Evolutionary conservation across 2,888 invertebrate species (phyloP).

Genomic region (Phania funesta): DNA sequence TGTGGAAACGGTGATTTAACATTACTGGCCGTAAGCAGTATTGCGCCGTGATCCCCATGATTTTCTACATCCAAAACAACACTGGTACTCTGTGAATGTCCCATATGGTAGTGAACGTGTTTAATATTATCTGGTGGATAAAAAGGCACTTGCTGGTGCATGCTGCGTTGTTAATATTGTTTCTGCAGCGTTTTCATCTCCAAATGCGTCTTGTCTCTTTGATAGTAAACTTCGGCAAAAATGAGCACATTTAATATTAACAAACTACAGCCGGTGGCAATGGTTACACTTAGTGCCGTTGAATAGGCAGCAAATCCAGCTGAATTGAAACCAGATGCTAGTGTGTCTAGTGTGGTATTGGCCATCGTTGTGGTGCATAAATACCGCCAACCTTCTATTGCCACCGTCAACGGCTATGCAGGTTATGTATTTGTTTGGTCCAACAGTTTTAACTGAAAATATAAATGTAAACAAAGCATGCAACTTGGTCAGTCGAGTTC

Average conservation of each 20-base stretch:
- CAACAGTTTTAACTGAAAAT: slow-evolving; percentile 79
- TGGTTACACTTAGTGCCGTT: slow-evolving; percentile 94
- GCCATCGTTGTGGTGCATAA: slow-evolving; percentile 81
- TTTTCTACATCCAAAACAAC: slow-evolving; percentile 91
- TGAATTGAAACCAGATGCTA: slow-evolving; percentile 88
- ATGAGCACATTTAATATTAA: slow-evolving; percentile 95
- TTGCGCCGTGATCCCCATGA: slow-evolving; percentile 83
- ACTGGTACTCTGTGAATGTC: slow-evolving; percentile 88
- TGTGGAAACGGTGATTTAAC: slow-evolving; percentile 85
- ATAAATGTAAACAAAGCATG: slow-evolving; percentile 47
- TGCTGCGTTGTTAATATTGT: slow-evolving; percentile 88
- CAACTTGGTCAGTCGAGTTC: slow-evolving; percentile 26
- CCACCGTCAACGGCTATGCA: slow-evolving; percentile 81
- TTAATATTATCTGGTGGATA: slow-evolving; percentile 87
- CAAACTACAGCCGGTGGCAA: slow-evolving; percentile 96
- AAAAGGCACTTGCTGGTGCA: slow-evolving; percentile 82
- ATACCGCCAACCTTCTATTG: slow-evolving; percentile 74
- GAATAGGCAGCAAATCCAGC: slow-evolving; percentile 95
- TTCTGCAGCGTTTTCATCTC: slow-evolving; percentile 82
- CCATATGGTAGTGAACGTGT: slow-evolving; percentile 89
- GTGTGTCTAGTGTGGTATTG: slow-evolving; percentile 87
- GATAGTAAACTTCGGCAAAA: slow-evolving; percentile 97
- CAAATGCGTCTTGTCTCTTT: slow-evolving; percentile 91
- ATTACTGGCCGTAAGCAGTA: slow-evolving; percentile 80
- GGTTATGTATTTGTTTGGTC: slow-evolving; percentile 81